Conservation (phyloP, 2,797 vertebrate species). For the Psittacula derbiana region DNA sequence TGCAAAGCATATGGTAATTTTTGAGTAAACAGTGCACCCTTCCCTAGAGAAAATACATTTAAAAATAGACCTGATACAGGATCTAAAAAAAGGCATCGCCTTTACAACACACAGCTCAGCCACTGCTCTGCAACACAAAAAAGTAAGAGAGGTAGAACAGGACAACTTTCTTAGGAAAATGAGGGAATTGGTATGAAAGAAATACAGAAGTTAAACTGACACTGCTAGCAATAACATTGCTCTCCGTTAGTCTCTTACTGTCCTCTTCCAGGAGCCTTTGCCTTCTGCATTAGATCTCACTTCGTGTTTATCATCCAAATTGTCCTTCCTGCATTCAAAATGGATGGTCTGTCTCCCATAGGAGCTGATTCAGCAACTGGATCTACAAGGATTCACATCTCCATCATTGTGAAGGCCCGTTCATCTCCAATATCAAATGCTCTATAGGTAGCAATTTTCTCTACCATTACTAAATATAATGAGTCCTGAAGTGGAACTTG, state of each 20-base stretch:
- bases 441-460: constrained; percentile 5
- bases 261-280: not conserved
- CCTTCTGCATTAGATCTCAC: not conserved
- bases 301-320: not conserved
- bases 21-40: constrained; percentile 42
- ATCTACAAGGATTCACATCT: constrained; percentile 5
- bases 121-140: not conserved
- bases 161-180: not conserved
- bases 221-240: not conserved
- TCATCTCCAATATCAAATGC: not conserved
- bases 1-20: constrained; percentile 58
- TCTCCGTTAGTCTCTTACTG: not conserved
- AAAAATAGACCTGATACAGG: constrained; percentile 44
- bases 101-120: not conserved
- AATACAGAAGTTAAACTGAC: not conserved
- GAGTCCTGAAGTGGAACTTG: constrained; percentile 47
- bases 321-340: not conserved
- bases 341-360: not conserved
- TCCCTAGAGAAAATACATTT: constrained; percentile 43
- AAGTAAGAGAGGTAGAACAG: not conserved
- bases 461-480: constrained; percentile 34
- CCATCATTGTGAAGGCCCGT: not conserved
- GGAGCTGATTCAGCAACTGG: not conserved
- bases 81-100: constrained; percentile 20
- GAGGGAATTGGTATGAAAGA: not conserved